Evolutionary conservation across 2,797 vertebrate species (phyloP), one percentile per base, ranked within the genome.

Genomic region (Carcharodon carcharias): DNA sequence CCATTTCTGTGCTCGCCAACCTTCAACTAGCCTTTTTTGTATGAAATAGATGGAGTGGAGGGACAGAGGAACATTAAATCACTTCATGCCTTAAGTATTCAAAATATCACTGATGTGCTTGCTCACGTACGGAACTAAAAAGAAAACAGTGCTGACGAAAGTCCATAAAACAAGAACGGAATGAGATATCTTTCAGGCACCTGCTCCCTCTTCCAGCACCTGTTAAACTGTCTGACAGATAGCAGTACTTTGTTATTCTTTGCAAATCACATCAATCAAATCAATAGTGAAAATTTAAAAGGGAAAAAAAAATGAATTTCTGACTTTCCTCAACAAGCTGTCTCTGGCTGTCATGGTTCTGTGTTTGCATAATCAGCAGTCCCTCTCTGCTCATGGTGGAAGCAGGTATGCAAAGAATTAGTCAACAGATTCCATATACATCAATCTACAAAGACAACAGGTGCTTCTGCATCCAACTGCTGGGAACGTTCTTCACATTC

Each of bases 201-300:
- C 91, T 93, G 91, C 91, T 93, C 91, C 61, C 61, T 65, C 21
- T 93, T 93, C 61, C 58, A 93, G 23, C n/a, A 93, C 18, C 61
- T 9, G 91, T 65, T 65, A 93, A 65, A 65, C 61, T 28, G 7
- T 18, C 87, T 91, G 88, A 61, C 88, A 91, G 88, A 91, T 89
- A 89, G 88, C 56, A 40, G 88, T 58, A 28, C 88, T 91, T 91
- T 35, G 88, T 56, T 91, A 61, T 91, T 91, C 61, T 65, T 65
- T n/a, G n/a, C 89, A 65, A 91, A 65, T 93, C 61, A 65, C 61
- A 21, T 93, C 91, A 93, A 93, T 93, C 91, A 93, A 93, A 63
- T 45, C 80, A 82, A 45, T n/a, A 56, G n/a, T 93, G 18, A 45
- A 63, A 93, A 65, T 93, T 65, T 93, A 40, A 65, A 93, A 93